phyloP scores from a whole-genome alignment of 2,888 invertebrate genomes.

The Dicranocentrus wangi region DNA sequence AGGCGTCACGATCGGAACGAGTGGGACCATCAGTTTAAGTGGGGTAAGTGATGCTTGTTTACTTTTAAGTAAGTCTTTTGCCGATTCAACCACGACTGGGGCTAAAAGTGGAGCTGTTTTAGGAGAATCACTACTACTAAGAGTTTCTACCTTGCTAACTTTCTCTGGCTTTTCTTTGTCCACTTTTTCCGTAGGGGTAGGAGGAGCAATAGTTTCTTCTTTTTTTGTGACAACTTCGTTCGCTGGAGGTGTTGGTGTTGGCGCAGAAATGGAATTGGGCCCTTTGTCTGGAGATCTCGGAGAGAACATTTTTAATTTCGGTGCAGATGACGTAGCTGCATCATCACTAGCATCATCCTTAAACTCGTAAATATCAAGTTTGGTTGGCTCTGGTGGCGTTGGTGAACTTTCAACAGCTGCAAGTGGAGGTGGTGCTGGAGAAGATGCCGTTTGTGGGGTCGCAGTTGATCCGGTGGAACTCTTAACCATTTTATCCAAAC shows the following conservation, averaged over 20 bases:
- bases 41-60: too few species aligned
- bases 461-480: conserved; percentile 67
- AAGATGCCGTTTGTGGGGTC: conserved; percentile 68
- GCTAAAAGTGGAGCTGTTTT: too few species aligned
- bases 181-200: not conserved
- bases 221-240: not conserved
- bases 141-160: too few species aligned
- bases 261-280: not conserved
- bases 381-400: conserved; percentile 28
- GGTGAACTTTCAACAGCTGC: conserved; percentile 59
- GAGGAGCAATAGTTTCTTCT: conserved; percentile 8
- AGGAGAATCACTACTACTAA: too few species aligned
- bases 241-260: not conserved
- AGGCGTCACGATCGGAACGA: too few species aligned
- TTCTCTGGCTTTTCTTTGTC: not conserved
- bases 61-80: too few species aligned
- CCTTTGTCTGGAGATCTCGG: conserved; percentile 70
- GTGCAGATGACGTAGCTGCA: conserved; percentile 52
- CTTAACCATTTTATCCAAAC: conserved; percentile 81
- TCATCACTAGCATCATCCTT: conserved; percentile 69
- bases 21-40: too few species aligned
- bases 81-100: too few species aligned
- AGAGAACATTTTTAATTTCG: conserved; percentile 71
- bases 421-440: conserved; percentile 41
- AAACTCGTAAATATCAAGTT: conserved; percentile 71